Percentiles rank a stretch among this genome's conserved stretches.
Evolutionary conservation across 2,797 vertebrate genomes (phyloP).

Genomic region (Pelochelys cantorii): DNA sequence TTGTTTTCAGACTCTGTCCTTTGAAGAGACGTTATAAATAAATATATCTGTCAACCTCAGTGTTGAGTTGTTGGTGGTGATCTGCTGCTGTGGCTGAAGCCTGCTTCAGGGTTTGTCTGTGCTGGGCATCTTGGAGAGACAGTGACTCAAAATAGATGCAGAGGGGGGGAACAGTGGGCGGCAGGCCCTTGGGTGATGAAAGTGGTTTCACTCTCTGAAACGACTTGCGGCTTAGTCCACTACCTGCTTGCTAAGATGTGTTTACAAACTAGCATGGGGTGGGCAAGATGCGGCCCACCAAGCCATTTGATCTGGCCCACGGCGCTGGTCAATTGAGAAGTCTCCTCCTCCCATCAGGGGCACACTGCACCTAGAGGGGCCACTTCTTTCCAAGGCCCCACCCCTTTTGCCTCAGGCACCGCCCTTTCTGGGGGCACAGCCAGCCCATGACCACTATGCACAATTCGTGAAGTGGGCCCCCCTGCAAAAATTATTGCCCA

Average conservation of each 20-base stretch:
- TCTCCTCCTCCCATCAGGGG: too few species aligned
- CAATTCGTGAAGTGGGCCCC: too few species aligned
- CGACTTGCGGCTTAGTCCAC: background rate
- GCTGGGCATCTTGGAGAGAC: background rate
- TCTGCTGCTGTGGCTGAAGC: rapidly evolving
- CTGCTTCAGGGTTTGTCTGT: background rate
- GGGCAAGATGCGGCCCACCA: too few species aligned
- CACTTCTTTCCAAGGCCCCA: too few species aligned
- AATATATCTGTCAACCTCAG: rapidly evolving
- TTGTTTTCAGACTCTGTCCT: background rate
- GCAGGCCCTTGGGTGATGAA: background rate
- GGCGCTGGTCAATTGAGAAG: too few species aligned
- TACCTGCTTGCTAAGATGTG: background rate
- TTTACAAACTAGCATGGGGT: background rate
- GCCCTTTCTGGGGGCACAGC: too few species aligned
- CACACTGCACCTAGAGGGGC: too few species aligned
- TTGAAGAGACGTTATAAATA: background rate
- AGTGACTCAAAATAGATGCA: rapidly evolving
- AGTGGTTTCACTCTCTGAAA: rapidly evolving
- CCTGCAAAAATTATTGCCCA: too few species aligned
- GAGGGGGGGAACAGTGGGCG: rapidly evolving
- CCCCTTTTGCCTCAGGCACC: too few species aligned
- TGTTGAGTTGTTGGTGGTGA: rapidly evolving
- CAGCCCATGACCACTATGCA: too few species aligned
- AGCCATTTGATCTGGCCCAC: too few species aligned